phyloP scores from a whole-genome alignment of 2,888 invertebrate genomes.

The Matsumyia berberina region DNA sequence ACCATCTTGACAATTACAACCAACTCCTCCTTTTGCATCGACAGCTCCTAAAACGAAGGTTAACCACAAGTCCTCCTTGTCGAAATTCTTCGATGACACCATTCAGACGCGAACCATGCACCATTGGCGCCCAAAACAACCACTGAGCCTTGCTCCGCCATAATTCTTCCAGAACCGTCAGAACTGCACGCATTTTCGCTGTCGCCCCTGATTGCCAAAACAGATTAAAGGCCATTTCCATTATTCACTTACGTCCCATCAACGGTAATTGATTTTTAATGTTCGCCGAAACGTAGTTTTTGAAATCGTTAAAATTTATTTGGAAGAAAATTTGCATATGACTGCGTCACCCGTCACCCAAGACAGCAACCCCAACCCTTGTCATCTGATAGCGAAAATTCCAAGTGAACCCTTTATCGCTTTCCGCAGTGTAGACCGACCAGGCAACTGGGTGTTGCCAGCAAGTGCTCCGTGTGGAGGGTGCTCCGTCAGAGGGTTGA shows the following conservation, averaged over 20 bases:
- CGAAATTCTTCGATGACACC: no score
- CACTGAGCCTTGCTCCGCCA: no score
- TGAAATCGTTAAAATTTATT: constrained; percentile 3
- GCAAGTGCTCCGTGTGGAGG: neutral
- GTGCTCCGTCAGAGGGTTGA: neutral
- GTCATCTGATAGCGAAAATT: neutral
- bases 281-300: neutral
- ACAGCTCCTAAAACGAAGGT: no score
- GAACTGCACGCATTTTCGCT: no score
- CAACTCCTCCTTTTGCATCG: no score
- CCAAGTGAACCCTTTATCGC: constrained; percentile 28
- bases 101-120: no score
- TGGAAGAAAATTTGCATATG: constrained; percentile 6
- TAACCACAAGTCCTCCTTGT: no score
- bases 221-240: neutral
- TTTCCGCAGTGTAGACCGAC: constrained; percentile 13
- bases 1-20: no score
- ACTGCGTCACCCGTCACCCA: neutral
- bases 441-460: constrained; percentile 8
- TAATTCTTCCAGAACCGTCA: no score
- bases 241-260: neutral
- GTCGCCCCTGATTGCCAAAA: no score
- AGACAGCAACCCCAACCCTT: constrained; percentile 19
- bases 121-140: no score
- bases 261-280: constrained; percentile 40